Evolutionary conservation across 2,113 vertebrate genomes (phyloP), one percentile per base, ranked within the genome.

Genomic region (Scolopax mira): DNA sequence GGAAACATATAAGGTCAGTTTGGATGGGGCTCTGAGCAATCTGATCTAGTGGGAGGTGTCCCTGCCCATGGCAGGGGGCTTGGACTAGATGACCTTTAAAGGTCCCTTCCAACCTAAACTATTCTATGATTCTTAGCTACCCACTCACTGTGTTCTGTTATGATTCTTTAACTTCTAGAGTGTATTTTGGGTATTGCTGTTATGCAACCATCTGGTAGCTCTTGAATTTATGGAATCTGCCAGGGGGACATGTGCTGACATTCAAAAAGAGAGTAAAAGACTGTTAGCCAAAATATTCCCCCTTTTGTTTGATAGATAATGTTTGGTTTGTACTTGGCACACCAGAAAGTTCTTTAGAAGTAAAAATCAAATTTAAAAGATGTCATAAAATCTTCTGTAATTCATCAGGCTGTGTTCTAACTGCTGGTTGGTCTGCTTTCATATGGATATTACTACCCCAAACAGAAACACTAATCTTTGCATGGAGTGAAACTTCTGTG

Each of bases 171-270:
- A 83, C 46, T 90, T 74, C 72, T 69, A 51, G 48, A 82, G 65
- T 8, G 5, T 93, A 75, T 94, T 96, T 88, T 70, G 61, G 67
- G 65, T 78, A 71, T 51, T 1, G 4, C 62, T 93, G 75, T 92
- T 95, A 78, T 7, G 13, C 85, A 94, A n/a, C 95, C 96, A 97
- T 95, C 96, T 97, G 95, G 86, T 95, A 70, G 85, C 85, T 89
- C 90, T 79, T 78, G 70, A 85, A 85, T 96, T 90, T 70, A 52
- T 79, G 62, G 85, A 83, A 82, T 92, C 65, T 96, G 94, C 97
- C 96, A 94, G 81, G 35, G 62, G 77, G 57, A 93, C 93, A 93
- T 96, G 96, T 97, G 94, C 89, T 97, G 96, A 97, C 91, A 96
- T 97, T 97, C 90, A 95, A 70, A 95, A 83, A 93, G 57, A 72